phyloP scores from a whole-genome alignment of 2,113 vertebrate genomes.

The Platysteira castanea region DNA sequence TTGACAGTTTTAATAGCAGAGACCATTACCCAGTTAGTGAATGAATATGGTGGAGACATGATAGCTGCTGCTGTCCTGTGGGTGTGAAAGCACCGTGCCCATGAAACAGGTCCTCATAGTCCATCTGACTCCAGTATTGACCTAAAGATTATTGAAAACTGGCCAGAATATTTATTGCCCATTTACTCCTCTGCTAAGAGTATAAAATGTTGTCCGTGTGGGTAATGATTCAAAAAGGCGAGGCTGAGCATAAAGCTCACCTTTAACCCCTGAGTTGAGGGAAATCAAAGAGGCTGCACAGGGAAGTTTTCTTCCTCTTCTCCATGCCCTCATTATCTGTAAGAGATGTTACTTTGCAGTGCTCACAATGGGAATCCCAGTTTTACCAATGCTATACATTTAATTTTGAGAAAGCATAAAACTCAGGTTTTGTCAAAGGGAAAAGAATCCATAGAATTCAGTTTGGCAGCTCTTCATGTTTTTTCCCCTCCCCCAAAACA shows the following conservation, averaged over 20 bases:
- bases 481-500: not conserved
- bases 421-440: not conserved
- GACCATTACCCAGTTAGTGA: not conserved
- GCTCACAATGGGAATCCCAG: not conserved
- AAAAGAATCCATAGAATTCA: not conserved
- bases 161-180: not conserved
- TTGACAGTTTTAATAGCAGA: not conserved
- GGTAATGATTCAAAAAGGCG: not conserved
- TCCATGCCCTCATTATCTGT: not conserved
- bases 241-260: not conserved
- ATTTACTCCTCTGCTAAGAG: not conserved
- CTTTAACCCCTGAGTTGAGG: not conserved
- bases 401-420: not conserved
- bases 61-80: not conserved
- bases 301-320: not conserved
- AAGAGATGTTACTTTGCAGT: not conserved
- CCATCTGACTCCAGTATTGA: not conserved
- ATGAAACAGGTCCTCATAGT: not conserved
- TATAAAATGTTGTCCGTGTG: not conserved
- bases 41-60: not conserved
- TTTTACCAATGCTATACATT: not conserved
- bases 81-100: not conserved
- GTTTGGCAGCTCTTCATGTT: not conserved
- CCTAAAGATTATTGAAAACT: not conserved
- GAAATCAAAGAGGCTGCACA: not conserved